phyloP scores from a whole-genome alignment of 2,113 vertebrate species.

The Myocastor coypus region DNA sequence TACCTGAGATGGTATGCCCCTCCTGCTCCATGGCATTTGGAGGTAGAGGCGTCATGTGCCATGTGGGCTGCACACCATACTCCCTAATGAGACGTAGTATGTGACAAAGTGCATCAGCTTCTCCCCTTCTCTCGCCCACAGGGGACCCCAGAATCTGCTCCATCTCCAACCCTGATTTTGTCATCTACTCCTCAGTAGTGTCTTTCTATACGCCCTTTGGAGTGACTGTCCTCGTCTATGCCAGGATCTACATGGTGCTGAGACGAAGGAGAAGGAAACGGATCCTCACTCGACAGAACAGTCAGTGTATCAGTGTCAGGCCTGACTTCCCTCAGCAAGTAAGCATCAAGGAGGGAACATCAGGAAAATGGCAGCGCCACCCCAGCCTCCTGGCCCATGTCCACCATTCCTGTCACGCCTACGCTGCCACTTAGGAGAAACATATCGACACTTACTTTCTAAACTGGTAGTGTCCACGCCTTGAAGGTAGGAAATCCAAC shows the following conservation, averaged over 20 bases:
- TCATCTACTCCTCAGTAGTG: slow-evolving; percentile 97
- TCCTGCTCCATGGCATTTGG: neutral
- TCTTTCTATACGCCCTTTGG: slow-evolving; percentile 97
- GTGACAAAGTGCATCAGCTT: slow-evolving; percentile 34
- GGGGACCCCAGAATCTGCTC: slow-evolving; percentile 94
- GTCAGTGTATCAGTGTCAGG: slow-evolving; percentile 88
- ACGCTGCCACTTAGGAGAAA: neutral
- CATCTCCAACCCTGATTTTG: slow-evolving; percentile 96
- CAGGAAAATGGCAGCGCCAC: neutral
- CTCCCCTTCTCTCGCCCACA: slow-evolving; percentile 78
- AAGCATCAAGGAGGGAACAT: slow-evolving; percentile 47
- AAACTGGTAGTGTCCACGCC: neutral
- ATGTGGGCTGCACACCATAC: neutral
- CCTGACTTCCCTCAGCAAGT: slow-evolving; percentile 79
- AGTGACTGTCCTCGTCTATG: slow-evolving; percentile 95
- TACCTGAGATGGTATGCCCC: neutral
- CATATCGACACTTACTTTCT: neutral
- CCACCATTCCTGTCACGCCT: neutral
- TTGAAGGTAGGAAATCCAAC: slow-evolving; percentile 18
- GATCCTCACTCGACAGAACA: slow-evolving; percentile 91
- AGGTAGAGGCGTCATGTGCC: fast-evolving
- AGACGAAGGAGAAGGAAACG: slow-evolving; percentile 92
- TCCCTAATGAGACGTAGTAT: neutral
- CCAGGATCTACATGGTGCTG: slow-evolving; percentile 95
- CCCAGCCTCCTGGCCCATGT: neutral